These are phyloP conservation scores for Aurelia sp. DNA, from an alignment of 30 jellyfish, hydroid and myxozoan species.

Conservation along the genomic window DNA sequence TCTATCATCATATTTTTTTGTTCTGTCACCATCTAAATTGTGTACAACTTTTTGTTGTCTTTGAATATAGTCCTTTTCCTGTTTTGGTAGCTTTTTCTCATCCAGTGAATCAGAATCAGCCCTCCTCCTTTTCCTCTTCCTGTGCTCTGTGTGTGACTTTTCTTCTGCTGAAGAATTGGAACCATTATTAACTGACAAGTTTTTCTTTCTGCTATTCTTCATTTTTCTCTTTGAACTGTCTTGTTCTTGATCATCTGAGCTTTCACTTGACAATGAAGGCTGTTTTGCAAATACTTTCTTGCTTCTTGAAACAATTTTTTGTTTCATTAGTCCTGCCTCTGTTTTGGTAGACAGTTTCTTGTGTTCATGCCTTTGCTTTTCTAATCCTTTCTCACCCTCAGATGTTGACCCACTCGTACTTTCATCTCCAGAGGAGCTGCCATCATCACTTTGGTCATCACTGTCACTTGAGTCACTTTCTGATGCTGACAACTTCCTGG, in stretches of 20 bases:
- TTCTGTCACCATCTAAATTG: too few relatives aligned
- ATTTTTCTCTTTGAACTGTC: background rate
- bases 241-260: conserved; percentile 6
- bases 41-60: background rate
- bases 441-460: background rate
- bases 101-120: conserved; percentile 4
- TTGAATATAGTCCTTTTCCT: background rate
- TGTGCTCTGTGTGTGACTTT: background rate
- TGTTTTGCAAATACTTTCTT: too few relatives aligned
- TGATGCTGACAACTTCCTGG: too few relatives aligned
- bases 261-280: background rate
- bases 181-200: background rate
- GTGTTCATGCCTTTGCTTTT: too few relatives aligned
- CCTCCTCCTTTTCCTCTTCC: conserved; percentile 8
- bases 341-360: too few relatives aligned
- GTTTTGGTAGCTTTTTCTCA: background rate
- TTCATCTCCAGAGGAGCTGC: background rate
- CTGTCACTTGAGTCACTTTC: background rate
- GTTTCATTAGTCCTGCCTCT: too few relatives aligned
- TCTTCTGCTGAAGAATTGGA: background rate
- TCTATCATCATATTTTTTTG: background rate
- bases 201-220: background rate
- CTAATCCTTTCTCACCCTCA: too few relatives aligned
- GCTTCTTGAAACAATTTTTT: too few relatives aligned
- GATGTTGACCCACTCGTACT: background rate